Evolutionary conservation across 1,140 invertebrate genomes (phyloP).

Genomic region (Yoshiicerus persimilis): DNA sequence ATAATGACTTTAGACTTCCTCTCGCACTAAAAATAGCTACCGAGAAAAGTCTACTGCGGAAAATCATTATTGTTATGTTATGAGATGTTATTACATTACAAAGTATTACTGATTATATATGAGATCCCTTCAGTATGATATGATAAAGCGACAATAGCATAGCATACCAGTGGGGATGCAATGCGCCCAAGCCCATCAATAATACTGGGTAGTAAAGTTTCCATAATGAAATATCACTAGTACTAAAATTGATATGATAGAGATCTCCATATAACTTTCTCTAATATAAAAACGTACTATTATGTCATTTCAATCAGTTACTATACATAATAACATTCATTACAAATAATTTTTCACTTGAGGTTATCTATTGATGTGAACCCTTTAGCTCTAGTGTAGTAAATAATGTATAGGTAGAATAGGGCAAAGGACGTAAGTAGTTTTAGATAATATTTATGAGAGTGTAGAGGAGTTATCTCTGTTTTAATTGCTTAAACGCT

Average conservation of each 20-base stretch:
- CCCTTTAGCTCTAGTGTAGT: background rate
- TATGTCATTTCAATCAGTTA: background rate
- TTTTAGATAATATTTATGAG: too few relatives aligned
- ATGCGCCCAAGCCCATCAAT: background rate
- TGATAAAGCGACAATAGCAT: too few relatives aligned
- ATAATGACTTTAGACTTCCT: constrained; percentile 13
- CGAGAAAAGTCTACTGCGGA: background rate
- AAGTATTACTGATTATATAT: background rate
- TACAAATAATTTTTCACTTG: background rate
- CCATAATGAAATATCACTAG: background rate
- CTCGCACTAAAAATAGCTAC: background rate
- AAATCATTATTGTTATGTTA: background rate
- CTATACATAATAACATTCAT: background rate
- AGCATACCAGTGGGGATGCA: background rate
- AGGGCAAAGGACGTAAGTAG: too few relatives aligned
- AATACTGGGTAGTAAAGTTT: too few relatives aligned
- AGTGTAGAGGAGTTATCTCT: background rate
- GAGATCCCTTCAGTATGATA: background rate
- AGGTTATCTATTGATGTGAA: background rate
- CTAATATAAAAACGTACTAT: background rate
- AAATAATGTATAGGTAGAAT: too few relatives aligned
- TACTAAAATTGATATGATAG: background rate
- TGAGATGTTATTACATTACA: background rate
- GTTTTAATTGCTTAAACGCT: background rate
- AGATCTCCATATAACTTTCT: background rate